Percentiles rank a stretch among this genome's conserved stretches.
Conservation (phyloP, 1,140 invertebrate genomes). For the Heliconius eleuchia region DNA sequence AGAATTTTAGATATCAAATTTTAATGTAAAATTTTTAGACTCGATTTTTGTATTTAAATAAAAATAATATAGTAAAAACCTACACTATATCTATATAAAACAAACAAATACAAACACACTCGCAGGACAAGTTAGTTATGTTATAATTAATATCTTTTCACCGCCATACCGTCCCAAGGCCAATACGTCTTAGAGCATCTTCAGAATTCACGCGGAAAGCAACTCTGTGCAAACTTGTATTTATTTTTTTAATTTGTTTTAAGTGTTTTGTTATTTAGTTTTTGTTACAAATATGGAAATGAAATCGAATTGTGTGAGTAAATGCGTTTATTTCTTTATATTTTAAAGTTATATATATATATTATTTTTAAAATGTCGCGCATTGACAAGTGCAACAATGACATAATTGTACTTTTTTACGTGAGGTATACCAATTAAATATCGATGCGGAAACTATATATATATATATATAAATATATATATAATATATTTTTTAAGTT, state of each 20-base stretch:
- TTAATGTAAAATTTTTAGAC: no score
- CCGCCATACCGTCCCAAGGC: neutral
- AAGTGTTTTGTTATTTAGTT: neutral
- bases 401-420: neutral
- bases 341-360: no score
- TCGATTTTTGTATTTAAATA: no score
- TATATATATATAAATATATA: no score
- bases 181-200: conserved; percentile 17
- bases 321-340: neutral
- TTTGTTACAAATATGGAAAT: conserved; percentile 40
- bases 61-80: no score
- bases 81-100: neutral
- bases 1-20: no score
- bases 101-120: neutral
- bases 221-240: conserved; percentile 2
- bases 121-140: neutral
- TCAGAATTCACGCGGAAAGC: conserved; percentile 24
- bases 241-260: conserved; percentile 9
- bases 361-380: neutral
- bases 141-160: conserved; percentile 4
- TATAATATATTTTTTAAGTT: no score
- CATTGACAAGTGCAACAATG: neutral
- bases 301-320: conserved; percentile 45
- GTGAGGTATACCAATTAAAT: no score
- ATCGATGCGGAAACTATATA: no score